Conservation (phyloP, 2,797 vertebrate species). For the Phalloptychus januarius region DNA sequence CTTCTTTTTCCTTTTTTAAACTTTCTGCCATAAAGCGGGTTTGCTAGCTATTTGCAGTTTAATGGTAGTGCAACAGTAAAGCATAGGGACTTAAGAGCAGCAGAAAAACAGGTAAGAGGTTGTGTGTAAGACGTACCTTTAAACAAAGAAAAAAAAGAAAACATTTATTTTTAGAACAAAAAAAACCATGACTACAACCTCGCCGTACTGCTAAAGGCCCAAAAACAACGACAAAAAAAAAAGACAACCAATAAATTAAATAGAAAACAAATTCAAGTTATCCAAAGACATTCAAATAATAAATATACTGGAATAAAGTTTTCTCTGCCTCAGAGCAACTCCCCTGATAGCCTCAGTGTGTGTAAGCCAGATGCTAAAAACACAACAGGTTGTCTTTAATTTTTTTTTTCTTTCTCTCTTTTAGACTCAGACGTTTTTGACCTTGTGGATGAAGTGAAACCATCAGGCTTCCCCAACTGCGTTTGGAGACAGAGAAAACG, state of each 20-base stretch:
- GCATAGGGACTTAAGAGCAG: conserved; percentile 62
- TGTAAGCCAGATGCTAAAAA: conserved; percentile 24
- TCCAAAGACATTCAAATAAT: conserved; percentile 76
- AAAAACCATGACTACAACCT: conserved; percentile 43
- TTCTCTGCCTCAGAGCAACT: conserved; percentile 49
- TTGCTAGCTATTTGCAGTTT: conserved; percentile 55
- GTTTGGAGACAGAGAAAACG: conserved; percentile 46
- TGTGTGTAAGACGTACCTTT: conserved; percentile 46
- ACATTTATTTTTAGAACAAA: conserved; percentile 15
- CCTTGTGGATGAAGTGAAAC: conserved; percentile 56
- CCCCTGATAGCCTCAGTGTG: conserved; percentile 42
- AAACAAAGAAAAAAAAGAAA: conserved; percentile 40
- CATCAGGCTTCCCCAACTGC: conserved; percentile 59
- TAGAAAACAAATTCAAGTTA: conserved; percentile 76
- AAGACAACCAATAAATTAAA: conserved; percentile 72
- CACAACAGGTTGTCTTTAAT: conserved; percentile 5
- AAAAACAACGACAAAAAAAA: conserved; percentile 58
- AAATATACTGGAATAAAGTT: conserved; percentile 65
- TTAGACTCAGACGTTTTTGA: conserved; percentile 34
- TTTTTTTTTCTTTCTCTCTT: conserved; percentile 16
- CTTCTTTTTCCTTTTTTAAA: background rate
- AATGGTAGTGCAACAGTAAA: conserved; percentile 69
- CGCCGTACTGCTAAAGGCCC: conserved; percentile 52
- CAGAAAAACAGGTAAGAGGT: conserved; percentile 53
- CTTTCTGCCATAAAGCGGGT: conserved; percentile 60